Evolutionary conservation across 2,797 vertebrate species (phyloP).

Genomic region (Pristis pectinata): DNA sequence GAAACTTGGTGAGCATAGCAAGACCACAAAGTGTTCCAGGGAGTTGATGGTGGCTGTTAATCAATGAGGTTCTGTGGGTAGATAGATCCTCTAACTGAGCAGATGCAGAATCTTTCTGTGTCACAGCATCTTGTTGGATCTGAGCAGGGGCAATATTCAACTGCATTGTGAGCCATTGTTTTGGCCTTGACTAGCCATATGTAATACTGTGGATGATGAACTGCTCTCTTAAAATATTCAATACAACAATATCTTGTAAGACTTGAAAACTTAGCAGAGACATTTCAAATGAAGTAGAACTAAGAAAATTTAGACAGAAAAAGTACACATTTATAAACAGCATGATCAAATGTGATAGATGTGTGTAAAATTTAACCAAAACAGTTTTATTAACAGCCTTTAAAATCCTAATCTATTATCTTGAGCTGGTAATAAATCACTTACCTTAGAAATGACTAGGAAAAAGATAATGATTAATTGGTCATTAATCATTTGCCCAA

Average conservation of each 20-base stretch:
- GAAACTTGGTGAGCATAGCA: too few species aligned
- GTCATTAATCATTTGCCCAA: neutral
- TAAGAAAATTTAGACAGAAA: neutral
- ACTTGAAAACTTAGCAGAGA: neutral
- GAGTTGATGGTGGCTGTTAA: too few species aligned
- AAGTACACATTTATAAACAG: neutral
- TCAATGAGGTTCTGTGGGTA: too few species aligned
- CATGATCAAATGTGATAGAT: neutral
- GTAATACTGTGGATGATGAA: neutral
- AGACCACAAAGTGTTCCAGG: too few species aligned
- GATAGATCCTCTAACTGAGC: too few species aligned
- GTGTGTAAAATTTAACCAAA: neutral
- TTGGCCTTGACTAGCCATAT: neutral
- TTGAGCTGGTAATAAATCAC: neutral
- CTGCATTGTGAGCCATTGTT: too few species aligned
- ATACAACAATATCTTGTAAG: neutral
- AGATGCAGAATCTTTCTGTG: too few species aligned
- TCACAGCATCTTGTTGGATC: too few species aligned
- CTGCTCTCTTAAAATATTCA: neutral
- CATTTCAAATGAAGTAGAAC: neutral
- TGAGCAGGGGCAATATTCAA: too few species aligned
- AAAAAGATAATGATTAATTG: neutral
- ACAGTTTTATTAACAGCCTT: neutral
- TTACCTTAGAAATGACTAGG: neutral
- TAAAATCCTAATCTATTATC: neutral